Base-by-base conservation (phyloP, 2,797 vertebrate species). In the Danio choprae region DNA sequence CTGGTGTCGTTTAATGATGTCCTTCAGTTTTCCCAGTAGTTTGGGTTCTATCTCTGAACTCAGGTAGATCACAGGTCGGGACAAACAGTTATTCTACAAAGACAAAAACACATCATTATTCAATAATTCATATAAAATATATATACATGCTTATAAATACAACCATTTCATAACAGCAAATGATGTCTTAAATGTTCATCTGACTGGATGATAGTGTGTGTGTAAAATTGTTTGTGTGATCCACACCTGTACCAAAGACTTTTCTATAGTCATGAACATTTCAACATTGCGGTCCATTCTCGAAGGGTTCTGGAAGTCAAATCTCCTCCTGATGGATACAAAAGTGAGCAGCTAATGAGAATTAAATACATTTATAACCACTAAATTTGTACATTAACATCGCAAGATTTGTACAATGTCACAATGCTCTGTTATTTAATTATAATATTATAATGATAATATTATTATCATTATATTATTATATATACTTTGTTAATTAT, bases 241-340 rank as follows among this genome's bases (percentile, higher is more conserved):
- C 65, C 78, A 67, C 83, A 98, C 97, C 95, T 98, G 97, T 82
- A 98, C 97, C 83, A 98, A 88, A 16, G 96, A 97, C 87, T 98
- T 98, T 90, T 98, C 97, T 62, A 98, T 98, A 50, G 96, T 99
- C 97, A 99, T 96, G 91, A 99, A 99, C 97, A 99, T 99, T 90
- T 99, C 97, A 87, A 98, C 97, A 62, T 98, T 98, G 79, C 97
- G 94, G 89, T 99, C 97, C 97, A 99, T 98, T 85, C 97, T 95
- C 2, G 97, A 99, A 0, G 97, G 97, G 89, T 99, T 99, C 93
- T 99, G 97, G 93, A 99, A 99, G 94, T 99, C 97, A 93, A 98
- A 99, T 94, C 97, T 96, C 91, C 97, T 94, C 97, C 97, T 99
- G 74, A 76, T 13, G 20, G 40, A 55, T 41, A 64, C 18, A 71